phyloP scores from a whole-genome alignment of 2,797 vertebrate species.

The Chiloscyllium punctatum region DNA sequence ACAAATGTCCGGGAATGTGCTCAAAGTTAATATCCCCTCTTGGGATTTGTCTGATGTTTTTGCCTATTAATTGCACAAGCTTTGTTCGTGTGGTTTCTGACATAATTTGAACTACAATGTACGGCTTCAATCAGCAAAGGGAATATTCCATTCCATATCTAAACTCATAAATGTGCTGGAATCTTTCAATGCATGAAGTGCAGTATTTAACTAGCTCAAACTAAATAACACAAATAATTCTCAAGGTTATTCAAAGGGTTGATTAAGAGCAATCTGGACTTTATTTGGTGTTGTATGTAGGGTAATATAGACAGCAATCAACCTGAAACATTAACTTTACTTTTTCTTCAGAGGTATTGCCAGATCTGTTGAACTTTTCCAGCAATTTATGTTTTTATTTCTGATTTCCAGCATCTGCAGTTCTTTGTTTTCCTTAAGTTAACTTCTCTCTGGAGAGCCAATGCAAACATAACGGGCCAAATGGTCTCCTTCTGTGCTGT shows the following conservation, averaged over 20 bases:
- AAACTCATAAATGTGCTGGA: background rate
- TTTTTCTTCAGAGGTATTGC: no score
- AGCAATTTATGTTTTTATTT: no score
- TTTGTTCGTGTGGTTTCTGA: slow-evolving; percentile 31
- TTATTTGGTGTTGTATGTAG: background rate
- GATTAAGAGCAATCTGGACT: no score
- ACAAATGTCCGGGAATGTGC: background rate
- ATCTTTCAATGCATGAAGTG: background rate
- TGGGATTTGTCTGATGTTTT: background rate
- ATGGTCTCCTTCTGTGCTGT: no score
- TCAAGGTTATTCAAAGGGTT: background rate
- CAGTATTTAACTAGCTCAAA: background rate
- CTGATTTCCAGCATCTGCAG: no score
- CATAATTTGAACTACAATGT: background rate
- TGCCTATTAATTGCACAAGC: slow-evolving; percentile 12
- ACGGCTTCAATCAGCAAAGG: background rate
- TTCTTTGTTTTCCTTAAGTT: no score
- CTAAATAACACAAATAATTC: background rate
- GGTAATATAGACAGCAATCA: background rate
- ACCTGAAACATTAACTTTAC: no score
- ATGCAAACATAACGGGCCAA: no score
- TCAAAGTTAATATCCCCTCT: background rate
- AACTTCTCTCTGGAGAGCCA: no score
- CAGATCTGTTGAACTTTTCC: no score
- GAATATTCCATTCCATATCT: background rate